These are phyloP conservation scores for Ormyrus nitidulus DNA, from an alignment of 2,888 invertebrate species.

Conservation along the genomic window DNA sequence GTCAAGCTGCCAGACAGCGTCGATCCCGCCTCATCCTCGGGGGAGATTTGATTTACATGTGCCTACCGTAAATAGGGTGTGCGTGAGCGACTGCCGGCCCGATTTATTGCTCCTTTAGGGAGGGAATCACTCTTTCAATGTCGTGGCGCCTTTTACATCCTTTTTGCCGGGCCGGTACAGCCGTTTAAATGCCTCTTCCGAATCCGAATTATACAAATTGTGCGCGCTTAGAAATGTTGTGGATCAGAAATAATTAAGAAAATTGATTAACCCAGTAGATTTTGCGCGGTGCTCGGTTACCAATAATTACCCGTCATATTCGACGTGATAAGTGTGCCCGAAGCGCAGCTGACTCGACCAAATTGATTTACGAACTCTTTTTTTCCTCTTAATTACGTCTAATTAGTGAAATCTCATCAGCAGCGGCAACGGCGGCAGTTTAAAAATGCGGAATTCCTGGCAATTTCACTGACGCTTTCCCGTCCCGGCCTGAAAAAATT, in stretches of 20 bases:
- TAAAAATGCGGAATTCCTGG: conserved; percentile 12
- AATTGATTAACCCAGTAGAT: conserved; percentile 38
- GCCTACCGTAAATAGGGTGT: conserved; percentile 33
- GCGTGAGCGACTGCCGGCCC: background rate
- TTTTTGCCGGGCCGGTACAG: background rate
- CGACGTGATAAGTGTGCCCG: conserved; percentile 50
- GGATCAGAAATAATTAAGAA: conserved; percentile 36
- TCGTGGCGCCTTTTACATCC: background rate
- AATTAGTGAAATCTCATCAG: conserved; percentile 44
- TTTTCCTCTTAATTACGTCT: conserved; percentile 36
- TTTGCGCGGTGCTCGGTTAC: conserved; percentile 33
- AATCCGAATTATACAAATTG: background rate
- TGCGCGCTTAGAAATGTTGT: conserved; percentile 8
- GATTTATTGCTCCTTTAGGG: conserved; percentile 46
- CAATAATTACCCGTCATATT: conserved; percentile 54
- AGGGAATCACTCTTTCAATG: conserved; percentile 41
- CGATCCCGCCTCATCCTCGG: conserved; percentile 19
- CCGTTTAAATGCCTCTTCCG: background rate
- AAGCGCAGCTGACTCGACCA: conserved; percentile 4
- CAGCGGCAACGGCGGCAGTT: background rate
- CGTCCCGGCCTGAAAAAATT: background rate
- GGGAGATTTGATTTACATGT: conserved; percentile 52
- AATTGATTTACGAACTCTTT: conserved; percentile 45
- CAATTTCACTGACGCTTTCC: conserved; percentile 4
- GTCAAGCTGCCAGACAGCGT: conserved; percentile 15